phyloP scores from a whole-genome alignment of 2,113 vertebrate species.

The Channa argus region DNA sequence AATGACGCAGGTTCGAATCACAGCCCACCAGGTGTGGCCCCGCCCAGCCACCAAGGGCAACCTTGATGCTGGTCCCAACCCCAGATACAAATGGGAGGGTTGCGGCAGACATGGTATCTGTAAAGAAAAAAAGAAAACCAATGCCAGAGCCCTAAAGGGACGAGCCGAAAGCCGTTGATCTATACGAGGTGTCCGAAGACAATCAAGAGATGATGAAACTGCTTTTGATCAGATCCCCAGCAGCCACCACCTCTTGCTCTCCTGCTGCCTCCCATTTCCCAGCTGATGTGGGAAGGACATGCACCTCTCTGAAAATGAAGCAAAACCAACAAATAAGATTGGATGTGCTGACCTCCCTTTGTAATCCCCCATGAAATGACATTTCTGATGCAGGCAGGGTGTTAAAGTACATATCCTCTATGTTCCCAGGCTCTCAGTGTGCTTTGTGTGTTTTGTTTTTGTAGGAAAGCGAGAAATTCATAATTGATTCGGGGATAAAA shows the following conservation, averaged over 20 bases:
- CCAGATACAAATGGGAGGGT: too few relatives aligned
- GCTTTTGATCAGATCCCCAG: conserved; percentile 52
- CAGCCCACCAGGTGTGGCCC: too few relatives aligned
- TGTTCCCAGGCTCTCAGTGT: conserved; percentile 3
- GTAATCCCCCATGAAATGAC: conserved; percentile 59
- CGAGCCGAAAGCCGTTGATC: too few relatives aligned
- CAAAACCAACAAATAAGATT: conserved; percentile 72
- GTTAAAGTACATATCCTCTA: conserved; percentile 27
- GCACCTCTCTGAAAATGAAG: conserved; percentile 66
- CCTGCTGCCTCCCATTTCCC: conserved; percentile 51
- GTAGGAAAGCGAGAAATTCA: conserved; percentile 28
- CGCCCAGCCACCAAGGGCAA: too few relatives aligned
- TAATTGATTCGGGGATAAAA: conserved; percentile 54
- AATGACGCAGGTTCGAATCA: too few relatives aligned
- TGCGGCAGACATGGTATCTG: too few relatives aligned
- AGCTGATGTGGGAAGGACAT: conserved; percentile 47
- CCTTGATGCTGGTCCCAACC: too few relatives aligned
- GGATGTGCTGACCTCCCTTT: conserved; percentile 68
- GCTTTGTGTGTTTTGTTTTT: conserved; percentile 6
- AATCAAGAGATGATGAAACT: conserved; percentile 65
- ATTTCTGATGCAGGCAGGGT: conserved; percentile 15
- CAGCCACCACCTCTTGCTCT: conserved; percentile 11
- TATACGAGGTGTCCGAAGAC: conserved; percentile 49
- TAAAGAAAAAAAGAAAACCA: too few relatives aligned
- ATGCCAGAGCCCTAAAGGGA: too few relatives aligned